Evolutionary conservation across 1,140 invertebrate species (phyloP), one percentile per base, ranked within the genome.

Genomic region (Prorops nasuta): DNA sequence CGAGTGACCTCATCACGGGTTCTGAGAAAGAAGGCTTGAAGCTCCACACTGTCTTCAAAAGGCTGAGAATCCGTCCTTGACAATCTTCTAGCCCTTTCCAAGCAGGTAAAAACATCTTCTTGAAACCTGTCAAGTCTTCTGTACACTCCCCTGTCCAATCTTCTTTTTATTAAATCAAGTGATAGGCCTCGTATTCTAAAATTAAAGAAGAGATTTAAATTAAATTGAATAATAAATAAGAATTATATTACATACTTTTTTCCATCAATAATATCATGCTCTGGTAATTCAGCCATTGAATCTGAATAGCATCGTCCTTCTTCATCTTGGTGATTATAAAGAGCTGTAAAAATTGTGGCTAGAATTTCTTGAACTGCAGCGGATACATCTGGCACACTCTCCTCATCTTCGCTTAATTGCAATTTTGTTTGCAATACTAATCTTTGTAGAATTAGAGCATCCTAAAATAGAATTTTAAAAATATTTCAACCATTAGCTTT

Each of bases 241-340:
- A 15, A 21, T 44, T 19, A 46, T n/a, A 44, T 51, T 22, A 19
- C 60, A 51, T 77, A 83, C 82, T 86, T 84, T 74, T 82, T 81
- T 12, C 86, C 84, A 63, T 86, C 80, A 43, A 86, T 56, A 61
- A 93, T 89, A 73, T 94, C 90, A 67, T 91, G 88, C 69, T 96
- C 92, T 0, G 91, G 90, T 20, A 98, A 76, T 68, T 98, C 96
- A 0, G 90, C 88, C 84, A 98, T 89, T 7, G 93, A 95, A 79
- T 99, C 96, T 6, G 91, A 94, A 69, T 93, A 97, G 69, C 94
- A 98, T 41, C 95, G 83, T 36, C 95, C 95, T 74, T 97, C 92
- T 69, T 94, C 91, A 76, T 98, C 95, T 78, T 96, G 88, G 71
- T 97, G 91, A 74, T 97, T 98, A 68, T 96, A 98, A 1, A 96